Conservation (phyloP, 2,113 vertebrate species). For the Ancistrus triradiatus region DNA sequence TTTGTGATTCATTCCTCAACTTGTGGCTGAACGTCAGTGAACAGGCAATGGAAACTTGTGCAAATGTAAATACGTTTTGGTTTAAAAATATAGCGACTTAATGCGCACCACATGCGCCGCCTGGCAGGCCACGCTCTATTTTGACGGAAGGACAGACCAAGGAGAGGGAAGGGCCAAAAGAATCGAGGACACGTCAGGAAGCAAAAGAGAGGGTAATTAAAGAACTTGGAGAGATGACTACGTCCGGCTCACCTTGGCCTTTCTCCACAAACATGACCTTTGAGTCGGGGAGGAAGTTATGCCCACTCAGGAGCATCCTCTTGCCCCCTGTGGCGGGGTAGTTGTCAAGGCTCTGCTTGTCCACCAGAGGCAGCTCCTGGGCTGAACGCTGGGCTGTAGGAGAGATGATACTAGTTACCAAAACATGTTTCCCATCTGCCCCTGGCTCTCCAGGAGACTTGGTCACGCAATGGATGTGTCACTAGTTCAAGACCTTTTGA, state of each 20-base stretch:
- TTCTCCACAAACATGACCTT: conserved; percentile 98
- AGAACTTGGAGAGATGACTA: not conserved
- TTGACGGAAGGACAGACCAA: conserved; percentile 63
- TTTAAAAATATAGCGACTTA: conserved; percentile 76
- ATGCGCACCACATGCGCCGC: conserved; percentile 71
- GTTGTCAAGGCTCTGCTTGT: conserved; percentile 90
- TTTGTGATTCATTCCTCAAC: conserved; percentile 72
- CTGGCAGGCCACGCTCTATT: conserved; percentile 68
- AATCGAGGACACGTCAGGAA: not conserved
- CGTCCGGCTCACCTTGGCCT: conserved; percentile 80
- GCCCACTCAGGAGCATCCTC: conserved; percentile 87
- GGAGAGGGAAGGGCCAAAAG: conserved; percentile 23
- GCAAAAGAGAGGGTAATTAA: not conserved
- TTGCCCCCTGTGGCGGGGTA: conserved; percentile 85
- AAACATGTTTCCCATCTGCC: conserved; percentile 47
- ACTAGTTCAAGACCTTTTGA: conserved; percentile 12
- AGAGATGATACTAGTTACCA: conserved; percentile 18
- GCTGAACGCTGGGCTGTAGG: conserved; percentile 88
- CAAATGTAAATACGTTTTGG: conserved; percentile 77
- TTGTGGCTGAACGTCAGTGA: conserved; percentile 67
- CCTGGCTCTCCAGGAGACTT: conserved; percentile 35
- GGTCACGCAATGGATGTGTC: not conserved
- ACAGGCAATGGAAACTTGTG: conserved; percentile 76
- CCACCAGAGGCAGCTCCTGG: conserved; percentile 95
- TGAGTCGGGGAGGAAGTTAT: conserved; percentile 94